phyloP scores from a whole-genome alignment of 2,888 invertebrate species.

The Drosophila borborema region DNA sequence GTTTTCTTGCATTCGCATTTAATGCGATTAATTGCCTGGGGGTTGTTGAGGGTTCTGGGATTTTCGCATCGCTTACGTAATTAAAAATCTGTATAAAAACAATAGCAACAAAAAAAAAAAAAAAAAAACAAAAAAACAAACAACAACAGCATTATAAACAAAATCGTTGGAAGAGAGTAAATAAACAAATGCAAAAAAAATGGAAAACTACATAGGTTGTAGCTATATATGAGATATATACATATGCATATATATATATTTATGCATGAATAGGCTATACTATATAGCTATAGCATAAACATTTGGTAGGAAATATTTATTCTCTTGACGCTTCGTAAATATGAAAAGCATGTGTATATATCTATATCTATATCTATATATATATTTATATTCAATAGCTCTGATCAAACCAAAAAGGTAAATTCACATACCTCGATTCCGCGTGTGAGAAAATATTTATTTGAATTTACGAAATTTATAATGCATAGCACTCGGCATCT shows the following conservation, averaged over 20 bases:
- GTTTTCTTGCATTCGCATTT: conserved; percentile 42
- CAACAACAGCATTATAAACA: conserved; percentile 30
- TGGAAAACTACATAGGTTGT: conserved; percentile 1
- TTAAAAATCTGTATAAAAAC: conserved; percentile 29
- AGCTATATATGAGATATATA: not conserved
- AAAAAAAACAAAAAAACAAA: not conserved
- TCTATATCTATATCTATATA: not conserved
- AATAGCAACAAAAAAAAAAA: not conserved
- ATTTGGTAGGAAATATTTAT: conserved; percentile 19
- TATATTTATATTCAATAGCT: not conserved
- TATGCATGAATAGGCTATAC: not conserved
- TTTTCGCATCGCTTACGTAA: conserved; percentile 44
- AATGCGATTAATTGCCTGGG: conserved; percentile 34
- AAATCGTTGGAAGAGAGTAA: conserved; percentile 13
- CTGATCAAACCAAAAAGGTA: not conserved
- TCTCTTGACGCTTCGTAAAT: conserved; percentile 10
- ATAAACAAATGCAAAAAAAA: conserved; percentile 11
- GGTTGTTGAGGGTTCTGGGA: not conserved
- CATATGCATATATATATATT: not conserved
- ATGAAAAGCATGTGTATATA: not conserved
- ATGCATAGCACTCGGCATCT: not conserved
- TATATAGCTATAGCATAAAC: not conserved
- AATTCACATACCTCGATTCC: conserved; percentile 1
- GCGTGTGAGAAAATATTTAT: conserved; percentile 4
- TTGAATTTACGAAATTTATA: conserved; percentile 1